These are phyloP conservation scores for Microcebus jonahi DNA, from an alignment of 2,113 vertebrate genomes.

Conservation along the genomic window DNA sequence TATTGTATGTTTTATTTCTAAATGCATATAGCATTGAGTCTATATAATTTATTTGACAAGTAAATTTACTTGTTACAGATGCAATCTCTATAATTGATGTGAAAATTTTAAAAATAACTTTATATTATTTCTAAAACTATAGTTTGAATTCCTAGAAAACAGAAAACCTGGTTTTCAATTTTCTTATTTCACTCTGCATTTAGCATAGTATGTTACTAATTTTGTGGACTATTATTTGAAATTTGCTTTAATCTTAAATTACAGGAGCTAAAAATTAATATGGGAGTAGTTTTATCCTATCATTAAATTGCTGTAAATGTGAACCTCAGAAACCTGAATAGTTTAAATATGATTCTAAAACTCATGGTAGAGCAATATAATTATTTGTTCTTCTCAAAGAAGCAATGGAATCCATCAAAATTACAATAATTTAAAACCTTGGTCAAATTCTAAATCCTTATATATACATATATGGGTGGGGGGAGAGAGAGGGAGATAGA, in stretches of 20 bases:
- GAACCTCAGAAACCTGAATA: background rate
- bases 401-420: background rate
- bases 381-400: background rate
- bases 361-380: background rate
- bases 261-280: background rate
- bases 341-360: slow-evolving; percentile 31
- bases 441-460: background rate
- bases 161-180: background rate
- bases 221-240: background rate
- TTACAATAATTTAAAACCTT: background rate
- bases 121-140: background rate
- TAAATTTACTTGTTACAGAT: background rate
- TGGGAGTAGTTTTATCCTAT: background rate
- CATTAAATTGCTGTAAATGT: slow-evolving; percentile 20
- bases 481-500: too few species aligned
- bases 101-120: background rate
- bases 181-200: background rate
- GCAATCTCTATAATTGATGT: background rate
- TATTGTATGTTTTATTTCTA: background rate
- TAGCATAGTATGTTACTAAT: background rate
- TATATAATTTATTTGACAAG: background rate
- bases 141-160: background rate
- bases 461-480: background rate
- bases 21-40: background rate
- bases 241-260: slow-evolving; percentile 11